Evolutionary conservation across 2,113 vertebrate species (phyloP), one percentile per base, ranked within the genome.

Genomic region (Pionites leucogaster): DNA sequence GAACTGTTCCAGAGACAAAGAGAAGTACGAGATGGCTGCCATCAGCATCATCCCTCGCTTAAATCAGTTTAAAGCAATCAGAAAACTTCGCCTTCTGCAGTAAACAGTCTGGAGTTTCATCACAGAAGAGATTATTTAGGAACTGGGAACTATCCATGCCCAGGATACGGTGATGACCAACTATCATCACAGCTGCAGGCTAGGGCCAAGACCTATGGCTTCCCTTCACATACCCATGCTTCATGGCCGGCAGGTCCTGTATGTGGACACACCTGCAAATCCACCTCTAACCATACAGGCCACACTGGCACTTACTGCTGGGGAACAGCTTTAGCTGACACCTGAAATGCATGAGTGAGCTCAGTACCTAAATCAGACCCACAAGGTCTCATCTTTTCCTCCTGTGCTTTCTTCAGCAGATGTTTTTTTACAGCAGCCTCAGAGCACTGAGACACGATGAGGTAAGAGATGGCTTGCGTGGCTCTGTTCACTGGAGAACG

Each of bases 231-330:
- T 22, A 42, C 3, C 18, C 15, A 1, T 14, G 6, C 29, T 44
- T 86, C 79, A 47, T 28, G 18, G 13, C 59, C 72, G 44, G 19
- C 39, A 65, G 12, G 24, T 49, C 15, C 25, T 79, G 63, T 49
- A 12, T 9, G 49, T 12, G 53, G 6, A 46, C 11, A 13, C 44
- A 57, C 24, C 59, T 74, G 19, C 59, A 80, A 80, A 78, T 7
- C 22, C 46, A 46, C 42, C 27, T 63, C 59, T 33, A 60, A 55
- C 47, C 11, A 0, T 39, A 28, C 0, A 0, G 19, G n/a, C 3
- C 11, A 29, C 33, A 82, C 82, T 7, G 68, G 39, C 29, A 24
- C 28, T 68, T 76, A 1, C 15, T 63, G 31, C 35, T 44, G 22
- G 17, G 47, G 75, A 76, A 25, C 0, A 3, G 17, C 39, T 83